Percentiles rank a stretch among this genome's conserved stretches.
Conservation (phyloP, 2,113 vertebrate species). For the Chauna torquata region DNA sequence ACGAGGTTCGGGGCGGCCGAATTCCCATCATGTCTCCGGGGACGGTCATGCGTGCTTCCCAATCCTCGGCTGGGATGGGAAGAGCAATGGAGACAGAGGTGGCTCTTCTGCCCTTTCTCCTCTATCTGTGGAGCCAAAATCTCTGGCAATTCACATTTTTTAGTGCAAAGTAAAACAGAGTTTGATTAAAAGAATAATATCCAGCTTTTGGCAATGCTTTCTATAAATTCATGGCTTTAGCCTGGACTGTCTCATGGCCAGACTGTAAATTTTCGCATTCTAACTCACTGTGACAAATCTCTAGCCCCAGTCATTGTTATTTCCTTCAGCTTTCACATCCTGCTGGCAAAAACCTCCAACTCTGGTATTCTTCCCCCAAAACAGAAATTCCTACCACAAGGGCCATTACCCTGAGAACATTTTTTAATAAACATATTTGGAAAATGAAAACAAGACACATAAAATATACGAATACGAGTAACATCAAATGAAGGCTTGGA, state of each 20-base stretch:
- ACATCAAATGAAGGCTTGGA: conserved; percentile 52
- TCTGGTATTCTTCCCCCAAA: conserved; percentile 42
- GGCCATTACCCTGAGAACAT: background rate
- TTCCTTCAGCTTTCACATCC: conserved; percentile 59
- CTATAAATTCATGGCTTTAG: conserved; percentile 61
- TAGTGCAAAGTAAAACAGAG: conserved; percentile 11
- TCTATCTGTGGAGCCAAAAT: background rate
- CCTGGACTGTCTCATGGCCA: conserved; percentile 59
- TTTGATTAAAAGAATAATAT: conserved; percentile 60
- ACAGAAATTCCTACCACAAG: conserved; percentile 50
- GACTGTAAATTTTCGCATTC: conserved; percentile 45
- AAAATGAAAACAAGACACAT: conserved; percentile 50
- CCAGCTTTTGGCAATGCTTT: conserved; percentile 59
- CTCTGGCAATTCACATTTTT: background rate
- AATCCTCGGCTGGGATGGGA: background rate
- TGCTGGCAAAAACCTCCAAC: conserved; percentile 43
- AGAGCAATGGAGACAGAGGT: background rate
- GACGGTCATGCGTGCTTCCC: background rate
- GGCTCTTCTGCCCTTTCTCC: conserved; percentile 20
- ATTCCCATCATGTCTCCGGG: conserved; percentile 12
- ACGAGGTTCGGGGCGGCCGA: background rate
- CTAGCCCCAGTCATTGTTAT: conserved; percentile 58
- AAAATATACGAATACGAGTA: background rate
- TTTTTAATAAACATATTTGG: conserved; percentile 38
- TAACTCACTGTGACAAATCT: conserved; percentile 60